Conservation (phyloP, 2,113 vertebrate species). For the Blennius ocellaris region DNA sequence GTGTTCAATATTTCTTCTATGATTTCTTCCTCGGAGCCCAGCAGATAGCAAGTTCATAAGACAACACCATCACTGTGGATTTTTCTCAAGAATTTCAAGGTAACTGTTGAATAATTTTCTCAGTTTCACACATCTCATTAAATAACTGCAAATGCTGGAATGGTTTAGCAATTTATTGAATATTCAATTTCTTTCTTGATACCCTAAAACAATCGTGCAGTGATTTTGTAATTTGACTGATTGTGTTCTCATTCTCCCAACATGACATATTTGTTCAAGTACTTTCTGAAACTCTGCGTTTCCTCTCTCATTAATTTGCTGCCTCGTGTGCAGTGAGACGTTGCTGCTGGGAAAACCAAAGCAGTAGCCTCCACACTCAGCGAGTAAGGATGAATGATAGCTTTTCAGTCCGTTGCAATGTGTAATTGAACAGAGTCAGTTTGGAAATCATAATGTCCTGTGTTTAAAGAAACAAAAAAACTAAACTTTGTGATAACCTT, state of each 20-base stretch:
- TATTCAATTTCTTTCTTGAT: background rate
- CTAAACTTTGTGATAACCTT: background rate
- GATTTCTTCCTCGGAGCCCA: background rate
- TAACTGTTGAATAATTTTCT: constrained; percentile 14
- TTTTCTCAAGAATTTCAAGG: background rate
- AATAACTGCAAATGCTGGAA: background rate
- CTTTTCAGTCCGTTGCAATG: constrained; percentile 25
- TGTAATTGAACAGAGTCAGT: constrained; percentile 4
- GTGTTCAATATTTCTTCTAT: background rate
- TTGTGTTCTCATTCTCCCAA: background rate
- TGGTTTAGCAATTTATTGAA: constrained; percentile 4
- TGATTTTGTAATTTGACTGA: background rate
- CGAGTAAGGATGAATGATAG: background rate
- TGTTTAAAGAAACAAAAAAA: background rate
- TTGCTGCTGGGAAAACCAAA: background rate
- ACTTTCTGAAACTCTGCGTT: background rate
- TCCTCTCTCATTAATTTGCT: background rate
- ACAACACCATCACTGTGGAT: background rate
- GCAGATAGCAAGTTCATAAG: background rate
- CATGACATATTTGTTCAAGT: no score
- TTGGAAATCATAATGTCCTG: background rate
- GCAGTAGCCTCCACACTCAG: background rate
- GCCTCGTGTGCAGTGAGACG: no score
- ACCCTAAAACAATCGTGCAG: background rate
- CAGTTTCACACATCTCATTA: background rate